Conservation (phyloP, 2,113 vertebrate species). For the Ovis canadensis region DNA sequence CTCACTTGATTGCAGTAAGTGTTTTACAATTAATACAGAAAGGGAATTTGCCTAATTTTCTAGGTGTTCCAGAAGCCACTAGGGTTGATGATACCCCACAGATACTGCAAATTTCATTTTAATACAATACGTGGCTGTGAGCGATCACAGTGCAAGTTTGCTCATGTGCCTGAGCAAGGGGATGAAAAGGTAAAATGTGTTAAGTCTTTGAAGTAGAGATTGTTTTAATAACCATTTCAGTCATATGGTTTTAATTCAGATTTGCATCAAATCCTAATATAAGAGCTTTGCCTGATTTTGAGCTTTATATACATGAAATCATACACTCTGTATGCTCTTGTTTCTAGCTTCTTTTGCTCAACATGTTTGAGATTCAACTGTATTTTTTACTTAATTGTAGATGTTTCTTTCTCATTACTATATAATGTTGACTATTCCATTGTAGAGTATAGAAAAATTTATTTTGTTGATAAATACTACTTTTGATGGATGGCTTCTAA, state of each 20-base stretch:
- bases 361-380: neutral
- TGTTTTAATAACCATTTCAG: neutral
- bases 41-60: constrained; percentile 55
- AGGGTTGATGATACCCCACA: constrained; percentile 72
- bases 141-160: constrained; percentile 83
- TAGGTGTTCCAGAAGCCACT: constrained; percentile 73
- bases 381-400: neutral
- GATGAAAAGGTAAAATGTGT: constrained; percentile 89
- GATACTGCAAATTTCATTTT: constrained; percentile 92
- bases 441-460: neutral
- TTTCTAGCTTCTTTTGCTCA: neutral
- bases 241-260: neutral
- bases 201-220: neutral
- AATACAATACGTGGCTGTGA: constrained; percentile 83
- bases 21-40: constrained; percentile 28
- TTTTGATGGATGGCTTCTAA: neutral
- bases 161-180: constrained; percentile 83
- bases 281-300: neutral
- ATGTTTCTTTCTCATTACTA: neutral
- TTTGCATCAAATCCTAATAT: neutral
- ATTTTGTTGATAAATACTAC: neutral
- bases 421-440: neutral
- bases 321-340: neutral
- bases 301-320: neutral
- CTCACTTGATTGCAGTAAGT: neutral